Evolutionary conservation across 2,797 vertebrate species (phyloP), one percentile per base, ranked within the genome.

Genomic region (Buphagus erythrorhynchus): DNA sequence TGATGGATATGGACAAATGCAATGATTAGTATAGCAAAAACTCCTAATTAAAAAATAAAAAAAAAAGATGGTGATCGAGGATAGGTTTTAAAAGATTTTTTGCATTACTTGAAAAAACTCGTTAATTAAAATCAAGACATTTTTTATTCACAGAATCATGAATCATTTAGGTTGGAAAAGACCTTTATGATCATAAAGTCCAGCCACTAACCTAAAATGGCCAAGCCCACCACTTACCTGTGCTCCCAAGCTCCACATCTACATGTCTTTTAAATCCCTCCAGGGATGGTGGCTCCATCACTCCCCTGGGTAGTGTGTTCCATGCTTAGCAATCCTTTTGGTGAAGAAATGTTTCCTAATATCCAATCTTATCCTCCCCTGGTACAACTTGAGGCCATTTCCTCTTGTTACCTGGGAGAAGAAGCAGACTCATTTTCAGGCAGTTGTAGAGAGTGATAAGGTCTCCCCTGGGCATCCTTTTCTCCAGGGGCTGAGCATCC

Each of bases 1-100:
- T 96, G 82, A 82, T 93, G 88, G 71, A 96, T 95, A 90, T 79
- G 77, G 94, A 96, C 89, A 97, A 97, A 97, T 94, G 67, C 86
- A 93, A 95, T 22, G 93, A 96, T 97, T 94, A 96, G 73, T 49
- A 52, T 17, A 90, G 69, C 29, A 96, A 97, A 98, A 85, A 3
- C 48, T 95, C 80, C 78, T 96, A 93, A 96, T 96, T 96, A 89
- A 91, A 93, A 88, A 24, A 67, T 93, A 66, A 31, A 31, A 82
- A 91, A 77, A 66, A 77, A 66, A 14, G 2, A 43, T 10, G 16
- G 12, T 36, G 36, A 73, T 48, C 11, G 5, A 93, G 33, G 33
- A 52, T 28, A 24, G 80, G 89, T 73, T 97, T 96, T 76, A 66
- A 25, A 19, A 28, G 86, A 90, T 90, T 81, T 81, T 78, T 66